These are phyloP conservation scores for Petaurus breviceps DNA, from an alignment of 2,113 vertebrate species.

Conservation along the genomic window DNA sequence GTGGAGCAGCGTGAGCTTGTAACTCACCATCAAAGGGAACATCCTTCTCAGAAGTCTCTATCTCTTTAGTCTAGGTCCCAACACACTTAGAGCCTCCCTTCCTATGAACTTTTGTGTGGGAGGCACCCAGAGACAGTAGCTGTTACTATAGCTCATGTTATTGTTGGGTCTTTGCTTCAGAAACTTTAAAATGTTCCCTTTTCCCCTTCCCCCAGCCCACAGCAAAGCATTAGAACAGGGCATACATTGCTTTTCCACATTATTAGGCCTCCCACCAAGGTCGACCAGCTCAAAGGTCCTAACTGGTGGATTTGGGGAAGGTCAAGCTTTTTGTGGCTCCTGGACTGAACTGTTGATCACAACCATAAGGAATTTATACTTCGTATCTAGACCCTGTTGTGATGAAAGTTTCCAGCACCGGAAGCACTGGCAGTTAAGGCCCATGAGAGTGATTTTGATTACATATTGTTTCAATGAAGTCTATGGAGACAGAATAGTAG, in stretches of 20 bases:
- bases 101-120: not conserved
- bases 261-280: not conserved
- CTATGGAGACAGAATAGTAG: not conserved
- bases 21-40: not conserved
- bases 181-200: not conserved
- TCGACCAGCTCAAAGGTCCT: not conserved
- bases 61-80: not conserved
- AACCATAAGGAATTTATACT: not conserved
- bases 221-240: not conserved
- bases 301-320: not conserved
- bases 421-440: slow-evolving; percentile 5
- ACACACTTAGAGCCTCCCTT: not conserved
- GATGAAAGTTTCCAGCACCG: slow-evolving; percentile 5
- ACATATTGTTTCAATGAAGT: not conserved
- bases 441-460: not conserved
- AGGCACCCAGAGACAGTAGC: not conserved
- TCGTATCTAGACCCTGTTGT: not conserved
- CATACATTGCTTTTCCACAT: not conserved
- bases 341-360: not conserved
- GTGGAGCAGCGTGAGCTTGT: not conserved
- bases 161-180: slow-evolving; percentile 5
- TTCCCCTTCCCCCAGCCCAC: not conserved
- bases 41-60: not conserved
- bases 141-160: not conserved
- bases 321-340: not conserved